Base-by-base conservation (phyloP, 2,113 vertebrate genomes). In the Atrichornis clamosus region DNA sequence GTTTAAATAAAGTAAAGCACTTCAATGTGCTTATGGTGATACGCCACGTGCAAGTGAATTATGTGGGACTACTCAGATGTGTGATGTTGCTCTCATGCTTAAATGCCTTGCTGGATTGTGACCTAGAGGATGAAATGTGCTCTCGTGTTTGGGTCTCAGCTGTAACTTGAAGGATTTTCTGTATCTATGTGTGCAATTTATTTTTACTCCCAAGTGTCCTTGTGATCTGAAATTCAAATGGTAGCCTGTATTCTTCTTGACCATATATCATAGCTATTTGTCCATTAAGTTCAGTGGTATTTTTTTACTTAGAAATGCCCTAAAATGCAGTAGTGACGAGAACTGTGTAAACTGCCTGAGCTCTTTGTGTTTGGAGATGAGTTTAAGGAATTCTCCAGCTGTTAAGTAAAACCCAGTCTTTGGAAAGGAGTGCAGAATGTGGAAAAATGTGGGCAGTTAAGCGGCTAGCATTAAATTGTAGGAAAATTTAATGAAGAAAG, bases 1-100 rank as follows among this genome's bases (percentile, higher is more conserved):
- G 75, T 87, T 94, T 94, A 86, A 88, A 79, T 92, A 80, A 83
- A 91, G 68, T 69, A 75, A 59, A 94, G 50, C 64, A 70, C 84
- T 91, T 83, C 17, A 89, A 2, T 46, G 63, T 88, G 67, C 73
- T 88, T 93, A 30, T 4, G 6, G 49, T 39, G 59, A 33, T 93
- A 27, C 0, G 2, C 74, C 75, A 44, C 4, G 0, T 91, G 85
- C 81, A 67, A 20, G 72, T 96, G 89, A 91, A 73, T 94, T 72
- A 35, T 64, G 68, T 84, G 64, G 39, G 76, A 9, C 82, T 90
- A 1, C 41, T 89, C 52, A 52, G 75, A 81, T 81, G 46, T 56
- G 30, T 52, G 86, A 32, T 85, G 77, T 73, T 93, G 76, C 60
- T 83, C 62, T 92, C 47, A 5, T 75, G 42, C 60, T 68, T 78